Conservation (phyloP, 1,140 invertebrate species). For the Macrobrachium rosenbergii region DNA sequence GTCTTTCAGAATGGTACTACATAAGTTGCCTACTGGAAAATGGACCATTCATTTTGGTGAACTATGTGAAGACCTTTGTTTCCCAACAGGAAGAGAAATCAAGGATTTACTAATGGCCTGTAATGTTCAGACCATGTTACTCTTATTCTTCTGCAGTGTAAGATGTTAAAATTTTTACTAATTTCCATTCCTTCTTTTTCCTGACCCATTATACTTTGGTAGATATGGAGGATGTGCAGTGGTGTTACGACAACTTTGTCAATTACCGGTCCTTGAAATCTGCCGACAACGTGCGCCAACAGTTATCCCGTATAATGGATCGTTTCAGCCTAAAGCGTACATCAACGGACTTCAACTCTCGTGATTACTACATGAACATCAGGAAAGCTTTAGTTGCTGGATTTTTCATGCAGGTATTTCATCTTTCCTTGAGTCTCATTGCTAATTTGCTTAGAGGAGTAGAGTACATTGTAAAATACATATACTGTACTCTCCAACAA, state of each 20-base stretch:
- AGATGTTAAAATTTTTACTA: conserved; percentile 26
- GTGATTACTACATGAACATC: conserved; percentile 99
- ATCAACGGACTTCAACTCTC: conserved; percentile 98
- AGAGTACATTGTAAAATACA: too few relatives aligned
- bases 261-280: conserved; percentile 98
- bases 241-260: conserved; percentile 99
- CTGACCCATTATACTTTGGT: conserved; percentile 54
- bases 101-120: too few relatives aligned
- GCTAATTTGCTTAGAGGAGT: too few relatives aligned
- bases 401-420: conserved; percentile 97
- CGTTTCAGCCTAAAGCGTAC: conserved; percentile 93
- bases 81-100: too few relatives aligned
- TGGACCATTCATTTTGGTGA: too few relatives aligned
- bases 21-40: too few relatives aligned
- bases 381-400: conserved; percentile 97
- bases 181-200: conserved; percentile 49
- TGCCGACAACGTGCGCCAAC: conserved; percentile 87
- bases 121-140: too few relatives aligned
- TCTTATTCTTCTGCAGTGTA: too few relatives aligned
- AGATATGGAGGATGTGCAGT: conserved; percentile 91
- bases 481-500: too few relatives aligned
- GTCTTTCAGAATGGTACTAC: too few relatives aligned
- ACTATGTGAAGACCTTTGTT: too few relatives aligned
- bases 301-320: conserved; percentile 89
- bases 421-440: not conserved